Evolutionary conservation across 2,797 vertebrate genomes (phyloP).

Genomic region (Bradypodion pumilum): DNA sequence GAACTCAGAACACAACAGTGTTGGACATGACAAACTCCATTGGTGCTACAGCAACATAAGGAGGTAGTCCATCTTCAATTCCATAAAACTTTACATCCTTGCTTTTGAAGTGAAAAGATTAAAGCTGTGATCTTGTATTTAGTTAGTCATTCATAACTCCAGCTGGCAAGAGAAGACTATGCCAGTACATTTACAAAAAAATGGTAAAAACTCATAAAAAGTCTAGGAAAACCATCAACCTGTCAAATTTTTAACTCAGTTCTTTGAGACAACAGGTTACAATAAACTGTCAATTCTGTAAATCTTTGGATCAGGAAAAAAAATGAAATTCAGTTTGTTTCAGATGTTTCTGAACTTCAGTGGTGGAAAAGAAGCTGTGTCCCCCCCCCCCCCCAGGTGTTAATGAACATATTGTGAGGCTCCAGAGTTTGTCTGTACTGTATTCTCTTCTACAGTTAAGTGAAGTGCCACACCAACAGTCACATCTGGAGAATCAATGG

Average conservation of each 20-base stretch:
- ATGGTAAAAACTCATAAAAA: neutral
- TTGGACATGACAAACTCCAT: neutral
- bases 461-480: slow-evolving; percentile 47
- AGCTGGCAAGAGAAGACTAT: neutral
- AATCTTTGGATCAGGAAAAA: slow-evolving; percentile 23
- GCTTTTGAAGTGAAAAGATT: neutral
- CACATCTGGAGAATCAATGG: slow-evolving; percentile 51
- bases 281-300: neutral
- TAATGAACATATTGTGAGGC: slow-evolving; percentile 31
- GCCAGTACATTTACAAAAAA: neutral
- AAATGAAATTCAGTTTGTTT: neutral
- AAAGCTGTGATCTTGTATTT: neutral
- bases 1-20: too few relatives aligned
- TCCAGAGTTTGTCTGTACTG: neutral
- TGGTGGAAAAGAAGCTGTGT: slow-evolving; percentile 1
- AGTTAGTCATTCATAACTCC: neutral
- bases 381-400: slow-evolving; percentile 11
- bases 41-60: neutral
- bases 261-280: neutral
- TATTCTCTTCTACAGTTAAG: slow-evolving; percentile 31
- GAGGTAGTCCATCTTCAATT: neutral
- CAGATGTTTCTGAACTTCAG: slow-evolving; percentile 10
- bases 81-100: neutral
- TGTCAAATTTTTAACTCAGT: slow-evolving; percentile 1
- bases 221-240: neutral